These are phyloP conservation scores for Carettochelys insculpta DNA, from an alignment of 2,113 vertebrate genomes.

Conservation along the genomic window DNA sequence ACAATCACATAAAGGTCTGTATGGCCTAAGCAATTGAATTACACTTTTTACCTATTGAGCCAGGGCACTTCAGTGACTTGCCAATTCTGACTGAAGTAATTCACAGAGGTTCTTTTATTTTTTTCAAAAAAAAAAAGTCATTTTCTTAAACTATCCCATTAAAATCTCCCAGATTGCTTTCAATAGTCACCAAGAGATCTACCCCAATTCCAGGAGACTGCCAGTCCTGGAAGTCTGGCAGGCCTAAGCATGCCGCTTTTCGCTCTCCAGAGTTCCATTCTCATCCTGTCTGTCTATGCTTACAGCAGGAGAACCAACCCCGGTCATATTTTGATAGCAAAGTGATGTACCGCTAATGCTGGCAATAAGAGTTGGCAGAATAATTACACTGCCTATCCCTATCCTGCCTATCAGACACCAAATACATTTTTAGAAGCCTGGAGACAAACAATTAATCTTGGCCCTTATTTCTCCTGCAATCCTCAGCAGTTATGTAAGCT, in stretches of 20 bases:
- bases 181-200: too few species aligned
- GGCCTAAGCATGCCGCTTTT: neutral
- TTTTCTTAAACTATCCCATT: too few species aligned
- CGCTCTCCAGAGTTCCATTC: neutral
- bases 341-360: slow-evolving; percentile 36
- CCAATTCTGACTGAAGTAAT: too few species aligned
- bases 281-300: neutral
- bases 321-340: slow-evolving; percentile 23
- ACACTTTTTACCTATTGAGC: neutral
- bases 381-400: slow-evolving; percentile 13
- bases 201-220: too few species aligned
- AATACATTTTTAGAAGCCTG: slow-evolving; percentile 56
- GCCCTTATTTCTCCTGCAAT: neutral
- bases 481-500: slow-evolving; percentile 31
- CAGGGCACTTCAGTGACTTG: neutral
- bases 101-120: too few species aligned
- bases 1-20: neutral
- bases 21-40: neutral
- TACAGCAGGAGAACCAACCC: neutral
- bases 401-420: slow-evolving; percentile 29
- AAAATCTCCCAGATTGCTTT: too few species aligned
- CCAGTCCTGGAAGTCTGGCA: too few species aligned
- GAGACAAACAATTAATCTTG: slow-evolving; percentile 31
- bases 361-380: slow-evolving; percentile 54
- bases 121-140: too few species aligned